phyloP scores from a whole-genome alignment of 2,113 vertebrate species.

The Seriola dumerili region DNA sequence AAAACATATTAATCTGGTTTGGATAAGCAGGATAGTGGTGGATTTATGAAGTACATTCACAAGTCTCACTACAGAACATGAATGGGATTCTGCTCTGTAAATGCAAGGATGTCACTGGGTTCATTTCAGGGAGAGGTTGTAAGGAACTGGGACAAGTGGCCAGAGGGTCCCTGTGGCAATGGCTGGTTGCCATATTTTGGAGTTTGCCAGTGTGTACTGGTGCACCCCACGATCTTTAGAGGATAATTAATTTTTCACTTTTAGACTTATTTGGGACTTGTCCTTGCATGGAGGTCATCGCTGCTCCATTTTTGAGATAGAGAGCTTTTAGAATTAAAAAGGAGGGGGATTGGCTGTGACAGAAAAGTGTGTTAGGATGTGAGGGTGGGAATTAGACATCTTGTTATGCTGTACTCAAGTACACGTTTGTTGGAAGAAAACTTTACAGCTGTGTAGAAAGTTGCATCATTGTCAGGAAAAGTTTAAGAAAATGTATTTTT shows the following conservation, averaged over 20 bases:
- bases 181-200: slow-evolving; percentile 69
- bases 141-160: slow-evolving; percentile 74
- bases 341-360: not conserved
- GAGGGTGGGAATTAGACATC: slow-evolving; percentile 22
- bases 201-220: slow-evolving; percentile 56
- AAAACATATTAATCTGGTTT: not conserved
- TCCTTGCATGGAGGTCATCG: slow-evolving; percentile 73
- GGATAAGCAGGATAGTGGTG: not conserved
- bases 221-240: slow-evolving; percentile 58
- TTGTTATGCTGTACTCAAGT: not conserved
- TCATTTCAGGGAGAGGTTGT: slow-evolving; percentile 45
- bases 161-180: slow-evolving; percentile 64
- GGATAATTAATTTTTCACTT: slow-evolving; percentile 79
- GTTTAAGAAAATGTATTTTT: not conserved
- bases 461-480: not conserved
- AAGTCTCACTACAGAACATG: not conserved
- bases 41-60: slow-evolving; percentile 1
- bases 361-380: slow-evolving; percentile 28
- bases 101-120: slow-evolving; percentile 35
- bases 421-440: not conserved
- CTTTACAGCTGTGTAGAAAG: not conserved
- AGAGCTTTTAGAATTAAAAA: slow-evolving; percentile 34
- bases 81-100: slow-evolving; percentile 9
- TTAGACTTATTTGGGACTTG: slow-evolving; percentile 79
- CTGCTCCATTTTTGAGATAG: slow-evolving; percentile 66